These are phyloP conservation scores for Buphagus erythrorhynchus DNA, from an alignment of 2,797 vertebrate genomes.

Conservation along the genomic window DNA sequence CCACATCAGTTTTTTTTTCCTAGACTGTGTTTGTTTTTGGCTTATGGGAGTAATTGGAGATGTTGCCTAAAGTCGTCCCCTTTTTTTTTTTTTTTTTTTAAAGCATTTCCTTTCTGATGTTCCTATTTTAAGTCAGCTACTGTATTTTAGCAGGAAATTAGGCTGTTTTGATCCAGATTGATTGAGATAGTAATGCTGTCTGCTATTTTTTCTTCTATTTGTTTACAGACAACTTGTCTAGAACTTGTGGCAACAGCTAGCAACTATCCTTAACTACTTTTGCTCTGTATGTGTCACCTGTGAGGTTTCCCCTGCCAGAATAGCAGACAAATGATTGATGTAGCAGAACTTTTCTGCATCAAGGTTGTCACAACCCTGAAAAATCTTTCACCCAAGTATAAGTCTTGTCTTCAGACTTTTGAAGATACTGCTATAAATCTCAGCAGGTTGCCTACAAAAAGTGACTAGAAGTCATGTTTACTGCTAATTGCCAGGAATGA, in stretches of 20 bases:
- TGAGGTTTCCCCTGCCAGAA: background rate
- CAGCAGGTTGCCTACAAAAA: background rate
- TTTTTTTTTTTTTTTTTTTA: no score
- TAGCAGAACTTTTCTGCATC: background rate
- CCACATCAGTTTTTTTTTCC: accelerated
- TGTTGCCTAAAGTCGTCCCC: background rate
- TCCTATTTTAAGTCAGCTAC: background rate
- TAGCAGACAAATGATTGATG: background rate
- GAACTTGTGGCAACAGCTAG: background rate
- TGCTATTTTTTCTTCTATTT: background rate
- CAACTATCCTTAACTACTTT: background rate
- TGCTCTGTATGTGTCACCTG: background rate
- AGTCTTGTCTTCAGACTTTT: background rate
- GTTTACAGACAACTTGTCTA: background rate
- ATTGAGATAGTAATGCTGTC: background rate
- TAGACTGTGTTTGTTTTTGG: background rate
- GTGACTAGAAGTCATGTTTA: background rate
- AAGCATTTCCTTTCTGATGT: background rate
- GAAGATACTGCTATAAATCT: background rate
- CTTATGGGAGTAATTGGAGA: background rate
- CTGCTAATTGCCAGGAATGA: background rate
- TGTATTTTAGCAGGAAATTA: background rate
- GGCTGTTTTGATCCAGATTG: background rate
- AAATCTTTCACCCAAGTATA: background rate
- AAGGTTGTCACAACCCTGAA: background rate